Conservation (phyloP, 2,888 invertebrate species). For the Aporophyla lueneburgensis region DNA sequence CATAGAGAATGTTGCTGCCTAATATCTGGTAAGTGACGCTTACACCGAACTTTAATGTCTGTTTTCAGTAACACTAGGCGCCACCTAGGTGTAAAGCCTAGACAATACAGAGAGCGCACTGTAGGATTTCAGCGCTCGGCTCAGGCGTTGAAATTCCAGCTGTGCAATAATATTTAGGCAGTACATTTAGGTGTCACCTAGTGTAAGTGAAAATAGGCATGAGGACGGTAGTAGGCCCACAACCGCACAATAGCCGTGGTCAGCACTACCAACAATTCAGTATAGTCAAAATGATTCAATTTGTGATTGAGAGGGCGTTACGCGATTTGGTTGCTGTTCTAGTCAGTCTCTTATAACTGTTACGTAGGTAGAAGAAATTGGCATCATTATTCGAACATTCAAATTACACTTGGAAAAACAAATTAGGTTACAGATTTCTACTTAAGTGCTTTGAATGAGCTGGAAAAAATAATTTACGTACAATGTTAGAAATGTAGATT, state of each 20-base stretch:
- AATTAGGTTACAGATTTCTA: neutral
- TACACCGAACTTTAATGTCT: neutral
- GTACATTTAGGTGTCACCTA: too few relatives aligned
- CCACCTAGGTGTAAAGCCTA: too few relatives aligned
- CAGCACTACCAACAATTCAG: too few relatives aligned
- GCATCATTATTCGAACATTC: neutral
- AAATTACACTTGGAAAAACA: slow-evolving; percentile 6
- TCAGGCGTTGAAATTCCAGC: too few relatives aligned
- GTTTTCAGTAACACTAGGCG: neutral
- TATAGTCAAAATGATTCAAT: too few relatives aligned
- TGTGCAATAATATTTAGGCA: too few relatives aligned
- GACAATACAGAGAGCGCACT: too few relatives aligned
- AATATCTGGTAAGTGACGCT: neutral
- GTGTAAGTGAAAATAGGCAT: too few relatives aligned
- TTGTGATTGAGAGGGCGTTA: too few relatives aligned
- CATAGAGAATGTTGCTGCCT: neutral
- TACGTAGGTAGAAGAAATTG: too few relatives aligned
- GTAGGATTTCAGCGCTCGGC: too few relatives aligned
- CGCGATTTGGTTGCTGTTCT: neutral
- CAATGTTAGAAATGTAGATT: slow-evolving; percentile 12
- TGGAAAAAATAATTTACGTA: neutral
- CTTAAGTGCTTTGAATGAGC: neutral
- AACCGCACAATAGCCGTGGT: neutral
- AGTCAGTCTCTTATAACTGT: neutral
- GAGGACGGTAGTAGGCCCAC: too few relatives aligned